phyloP scores from a whole-genome alignment of 2,113 vertebrate genomes.

The Caranx melampygus region DNA sequence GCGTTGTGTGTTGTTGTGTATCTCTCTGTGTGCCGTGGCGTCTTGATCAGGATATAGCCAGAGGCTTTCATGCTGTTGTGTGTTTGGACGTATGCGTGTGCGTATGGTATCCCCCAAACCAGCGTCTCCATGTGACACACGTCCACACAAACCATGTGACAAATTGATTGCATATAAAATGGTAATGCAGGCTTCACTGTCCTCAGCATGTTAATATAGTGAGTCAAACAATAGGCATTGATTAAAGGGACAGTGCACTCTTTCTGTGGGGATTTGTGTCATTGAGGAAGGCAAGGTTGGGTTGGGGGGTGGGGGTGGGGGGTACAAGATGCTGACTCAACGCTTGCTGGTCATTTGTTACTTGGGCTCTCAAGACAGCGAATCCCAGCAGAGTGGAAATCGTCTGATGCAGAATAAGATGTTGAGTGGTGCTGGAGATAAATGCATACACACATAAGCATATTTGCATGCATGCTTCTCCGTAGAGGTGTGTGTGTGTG shows the following conservation, averaged over 20 bases:
- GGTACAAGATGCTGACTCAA: slow-evolving; percentile 53
- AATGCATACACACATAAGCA: slow-evolving; percentile 1
- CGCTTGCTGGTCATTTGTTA: slow-evolving; percentile 45
- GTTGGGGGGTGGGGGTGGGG: background rate
- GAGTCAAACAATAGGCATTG: slow-evolving; percentile 41
- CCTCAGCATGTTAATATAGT: slow-evolving; percentile 66
- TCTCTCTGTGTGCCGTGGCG: slow-evolving; percentile 1
- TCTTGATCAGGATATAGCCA: slow-evolving; percentile 13
- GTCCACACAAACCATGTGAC: slow-evolving; percentile 62
- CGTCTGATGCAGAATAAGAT: slow-evolving; percentile 34
- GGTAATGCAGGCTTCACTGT: slow-evolving; percentile 62
- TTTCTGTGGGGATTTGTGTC: slow-evolving; percentile 48
- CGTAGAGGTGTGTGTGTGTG: background rate
- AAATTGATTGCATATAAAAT: slow-evolving; percentile 75
- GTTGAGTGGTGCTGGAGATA: slow-evolving; percentile 9
- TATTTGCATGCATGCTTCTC: slow-evolving; percentile 14
- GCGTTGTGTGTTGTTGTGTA: background rate
- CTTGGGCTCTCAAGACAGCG: slow-evolving; percentile 14
- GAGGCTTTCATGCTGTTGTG: slow-evolving; percentile 14
- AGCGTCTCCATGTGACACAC: slow-evolving; percentile 45
- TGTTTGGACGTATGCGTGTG: background rate
- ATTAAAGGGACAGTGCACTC: slow-evolving; percentile 53
- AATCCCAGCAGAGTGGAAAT: slow-evolving; percentile 47
- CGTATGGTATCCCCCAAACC: slow-evolving; percentile 2
- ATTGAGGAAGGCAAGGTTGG: slow-evolving; percentile 50